Conservation (phyloP, 2,113 vertebrate genomes). For the Chlamydotis undulata region DNA sequence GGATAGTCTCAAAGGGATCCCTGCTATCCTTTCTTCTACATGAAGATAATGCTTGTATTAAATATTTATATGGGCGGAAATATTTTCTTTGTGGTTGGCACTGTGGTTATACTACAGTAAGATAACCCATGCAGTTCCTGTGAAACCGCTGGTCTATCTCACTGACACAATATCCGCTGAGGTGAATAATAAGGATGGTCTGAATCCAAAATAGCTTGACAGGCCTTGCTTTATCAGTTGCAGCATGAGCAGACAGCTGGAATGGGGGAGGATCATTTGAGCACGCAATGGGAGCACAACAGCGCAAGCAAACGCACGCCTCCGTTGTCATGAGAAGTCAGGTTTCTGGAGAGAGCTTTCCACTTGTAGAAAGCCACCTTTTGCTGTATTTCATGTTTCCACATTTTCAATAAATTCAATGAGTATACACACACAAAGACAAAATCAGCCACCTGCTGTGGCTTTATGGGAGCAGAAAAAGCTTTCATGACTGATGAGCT, state of each 20-base stretch:
- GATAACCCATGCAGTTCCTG: background rate
- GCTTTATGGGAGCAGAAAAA: background rate
- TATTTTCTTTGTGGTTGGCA: slow-evolving; percentile 39
- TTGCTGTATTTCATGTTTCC: background rate
- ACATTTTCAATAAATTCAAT: background rate
- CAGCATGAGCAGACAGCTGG: background rate
- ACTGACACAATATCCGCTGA: background rate
- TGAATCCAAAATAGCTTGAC: background rate
- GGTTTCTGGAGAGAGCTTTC: background rate
- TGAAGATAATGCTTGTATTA: background rate
- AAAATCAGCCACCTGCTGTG: background rate
- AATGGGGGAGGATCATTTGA: background rate
- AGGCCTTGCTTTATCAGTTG: background rate
- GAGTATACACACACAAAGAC: background rate
- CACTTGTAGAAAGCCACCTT: background rate
- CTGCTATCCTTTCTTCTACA: background rate
- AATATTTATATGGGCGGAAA: slow-evolving; percentile 29
- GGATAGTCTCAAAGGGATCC: background rate
- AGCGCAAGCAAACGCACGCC: background rate
- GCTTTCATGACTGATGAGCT: background rate
- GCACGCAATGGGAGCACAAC: background rate
- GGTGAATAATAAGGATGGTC: background rate
- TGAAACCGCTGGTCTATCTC: background rate
- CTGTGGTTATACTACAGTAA: background rate
- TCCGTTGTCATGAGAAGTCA: background rate